Evolutionary conservation across 2,797 vertebrate species (phyloP), one percentile per base, ranked within the genome.

Genomic region (Lacerta bilineata): DNA sequence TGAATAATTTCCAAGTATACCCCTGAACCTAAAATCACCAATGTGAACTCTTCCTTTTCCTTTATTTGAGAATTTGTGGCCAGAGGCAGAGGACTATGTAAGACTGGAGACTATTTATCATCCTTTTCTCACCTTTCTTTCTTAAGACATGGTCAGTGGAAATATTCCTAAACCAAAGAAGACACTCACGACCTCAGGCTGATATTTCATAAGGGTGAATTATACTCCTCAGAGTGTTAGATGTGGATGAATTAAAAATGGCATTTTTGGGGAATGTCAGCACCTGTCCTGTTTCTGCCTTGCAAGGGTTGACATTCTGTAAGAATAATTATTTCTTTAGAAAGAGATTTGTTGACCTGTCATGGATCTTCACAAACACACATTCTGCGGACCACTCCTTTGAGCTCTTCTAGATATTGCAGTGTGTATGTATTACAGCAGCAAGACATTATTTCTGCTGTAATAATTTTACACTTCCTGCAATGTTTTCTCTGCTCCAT

Each of bases 301-400:
- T 55, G 83, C 95, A 85, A 95, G 87, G 27, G 81, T 91, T 94
- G 94, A 95, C 91, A 95, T 94, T 92, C 6, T 55, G 82, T 93
- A 95, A 95, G 95, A 96, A 94, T 94, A 92, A 95, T 96, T 95
- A 95, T 94, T 96, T 93, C 86, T 88, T 89, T 95, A 86, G 91
- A 95, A 96, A 93, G 81, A 94, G 92, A 96, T 96, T 92, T 95
- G 96, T 96, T 95, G 95, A 91, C 94, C 94, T 95, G 92, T 90
- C 27, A 46, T 90, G 75, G 85, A 93, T 80, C 79, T 90, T 93
- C 93, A 92, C 90, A 87, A 87, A 95, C 95, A 92, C 90, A 96
- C 92, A 95, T 92, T 64, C 3, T 4, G 87, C 93, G 91, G 93
- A 94, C 92, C 88, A 94, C 89, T 94, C 92, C 88, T 78, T 85